A percentile compares a stretch with the other conserved stretches of the same genome.
Evolutionary conservation across 2,888 invertebrate species (phyloP).

Genomic region (Cephonodes hylas): DNA sequence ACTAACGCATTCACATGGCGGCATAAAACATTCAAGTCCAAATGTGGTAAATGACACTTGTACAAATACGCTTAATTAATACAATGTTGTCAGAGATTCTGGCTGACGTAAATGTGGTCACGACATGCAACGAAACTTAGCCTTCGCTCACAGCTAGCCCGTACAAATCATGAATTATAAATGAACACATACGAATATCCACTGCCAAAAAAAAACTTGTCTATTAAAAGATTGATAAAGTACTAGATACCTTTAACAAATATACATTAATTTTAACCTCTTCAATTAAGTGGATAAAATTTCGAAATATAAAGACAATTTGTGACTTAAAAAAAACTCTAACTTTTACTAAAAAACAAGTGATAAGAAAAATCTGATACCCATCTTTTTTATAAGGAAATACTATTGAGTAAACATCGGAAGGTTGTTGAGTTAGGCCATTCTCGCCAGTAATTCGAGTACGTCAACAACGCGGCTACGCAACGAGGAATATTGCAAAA

Average conservation of each 20-base stretch:
- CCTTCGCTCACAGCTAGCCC: background rate
- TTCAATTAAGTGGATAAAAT: too few relatives aligned
- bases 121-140: background rate
- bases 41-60: background rate
- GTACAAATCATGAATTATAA: background rate
- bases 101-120: background rate
- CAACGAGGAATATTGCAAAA: constrained; percentile 67
- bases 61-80: constrained; percentile 1
- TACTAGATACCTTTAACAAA: too few relatives aligned
- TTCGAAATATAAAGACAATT: too few relatives aligned
- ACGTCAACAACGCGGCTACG: constrained; percentile 48
- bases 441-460: constrained; percentile 41
- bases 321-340: too few relatives aligned
- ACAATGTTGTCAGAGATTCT: constrained; percentile 1
- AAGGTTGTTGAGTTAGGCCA: constrained; percentile 9
- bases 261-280: too few relatives aligned
- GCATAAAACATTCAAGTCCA: background rate
- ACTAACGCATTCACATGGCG: background rate
- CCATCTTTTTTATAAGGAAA: background rate
- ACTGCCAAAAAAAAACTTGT: background rate
- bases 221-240: background rate
- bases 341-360: too few relatives aligned
- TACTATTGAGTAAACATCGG: background rate
- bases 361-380: background rate
- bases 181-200: background rate